Conservation (phyloP, 2,113 vertebrate species). For the Alosa alosa region DNA sequence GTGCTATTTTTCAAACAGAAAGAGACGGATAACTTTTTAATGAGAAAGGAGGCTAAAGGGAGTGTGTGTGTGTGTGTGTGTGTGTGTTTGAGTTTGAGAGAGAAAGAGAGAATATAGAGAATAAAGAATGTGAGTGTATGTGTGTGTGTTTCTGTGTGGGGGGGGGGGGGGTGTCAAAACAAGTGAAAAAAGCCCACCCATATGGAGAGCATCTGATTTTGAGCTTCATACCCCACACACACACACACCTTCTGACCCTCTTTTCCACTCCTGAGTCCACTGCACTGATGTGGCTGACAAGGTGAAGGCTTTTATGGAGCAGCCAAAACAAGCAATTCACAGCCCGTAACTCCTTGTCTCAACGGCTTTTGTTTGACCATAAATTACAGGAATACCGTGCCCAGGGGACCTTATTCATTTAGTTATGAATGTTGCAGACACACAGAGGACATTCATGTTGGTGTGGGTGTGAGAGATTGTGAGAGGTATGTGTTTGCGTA, state of each 20-base stretch:
- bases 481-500: constrained; percentile 21
- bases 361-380: constrained; percentile 71
- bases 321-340: constrained; percentile 79
- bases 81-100: no score
- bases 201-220: constrained; percentile 79
- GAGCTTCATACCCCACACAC: constrained; percentile 48
- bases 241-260: constrained; percentile 21
- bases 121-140: background rate
- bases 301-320: constrained; percentile 73
- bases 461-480: background rate
- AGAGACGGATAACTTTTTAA: constrained; percentile 59
- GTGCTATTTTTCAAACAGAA: constrained; percentile 40
- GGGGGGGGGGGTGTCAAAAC: constrained; percentile 36
- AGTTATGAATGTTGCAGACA: constrained; percentile 47
- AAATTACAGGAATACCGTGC: constrained; percentile 71
- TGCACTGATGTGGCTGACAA: constrained; percentile 59
- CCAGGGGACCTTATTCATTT: constrained; percentile 65
- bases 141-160: background rate
- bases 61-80: background rate
- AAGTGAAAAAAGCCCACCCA: constrained; percentile 66
- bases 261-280: constrained; percentile 32
- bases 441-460: constrained; percentile 31
- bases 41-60: background rate
- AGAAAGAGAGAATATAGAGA: no score
- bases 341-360: constrained; percentile 78